Conservation (phyloP, 2,888 invertebrate genomes). For the Neuroscelio doddi region DNA sequence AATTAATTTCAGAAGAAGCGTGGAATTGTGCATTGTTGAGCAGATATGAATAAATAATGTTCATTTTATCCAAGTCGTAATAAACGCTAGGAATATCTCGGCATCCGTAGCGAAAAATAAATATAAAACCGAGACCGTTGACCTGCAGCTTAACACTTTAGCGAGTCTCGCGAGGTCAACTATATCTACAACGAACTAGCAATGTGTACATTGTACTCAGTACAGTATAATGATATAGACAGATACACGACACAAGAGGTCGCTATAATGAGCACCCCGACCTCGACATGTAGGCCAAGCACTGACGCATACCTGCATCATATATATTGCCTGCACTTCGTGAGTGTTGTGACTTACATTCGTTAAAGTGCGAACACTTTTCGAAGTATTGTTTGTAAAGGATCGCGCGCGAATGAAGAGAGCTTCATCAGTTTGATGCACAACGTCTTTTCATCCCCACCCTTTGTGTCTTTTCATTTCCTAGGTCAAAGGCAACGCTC, state of each 20-base stretch:
- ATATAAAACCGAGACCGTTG: constrained; percentile 23
- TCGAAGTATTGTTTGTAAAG: constrained; percentile 4
- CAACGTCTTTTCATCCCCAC: not conserved
- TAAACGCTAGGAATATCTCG: constrained; percentile 9
- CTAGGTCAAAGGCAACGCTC: no score
- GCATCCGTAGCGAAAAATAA: constrained; percentile 20
- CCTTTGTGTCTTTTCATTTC: not conserved
- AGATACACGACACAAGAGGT: constrained; percentile 58
- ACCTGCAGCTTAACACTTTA: constrained; percentile 30
- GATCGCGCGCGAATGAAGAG: constrained; percentile 6
- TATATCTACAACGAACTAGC: constrained; percentile 44
- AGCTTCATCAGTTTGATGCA: no score
- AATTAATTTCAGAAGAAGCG: no score
- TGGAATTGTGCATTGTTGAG: not conserved
- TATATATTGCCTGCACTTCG: constrained; percentile 18
- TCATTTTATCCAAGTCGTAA: constrained; percentile 9
- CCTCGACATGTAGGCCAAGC: constrained; percentile 67
- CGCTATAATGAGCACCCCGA: constrained; percentile 64
- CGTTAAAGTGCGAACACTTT: constrained; percentile 22
- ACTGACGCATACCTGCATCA: constrained; percentile 54
- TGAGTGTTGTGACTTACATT: constrained; percentile 13
- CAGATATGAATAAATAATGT: no score
- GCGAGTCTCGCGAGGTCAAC: constrained; percentile 27
- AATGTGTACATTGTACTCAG: constrained; percentile 57
- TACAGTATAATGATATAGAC: constrained; percentile 51